Conservation (phyloP, 1,140 invertebrate genomes). For the Drosophila prosaltans region DNA sequence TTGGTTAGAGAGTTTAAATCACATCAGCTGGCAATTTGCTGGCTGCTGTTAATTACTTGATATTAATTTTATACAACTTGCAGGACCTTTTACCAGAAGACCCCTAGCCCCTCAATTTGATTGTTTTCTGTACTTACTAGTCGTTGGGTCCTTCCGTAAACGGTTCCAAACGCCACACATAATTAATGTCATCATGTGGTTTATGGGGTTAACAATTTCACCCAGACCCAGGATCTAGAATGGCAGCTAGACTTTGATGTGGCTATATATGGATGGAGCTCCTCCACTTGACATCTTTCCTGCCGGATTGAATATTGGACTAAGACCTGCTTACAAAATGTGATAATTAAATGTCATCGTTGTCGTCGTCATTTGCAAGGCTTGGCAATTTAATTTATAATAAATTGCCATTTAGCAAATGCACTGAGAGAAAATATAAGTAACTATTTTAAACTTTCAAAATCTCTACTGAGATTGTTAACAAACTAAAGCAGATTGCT, state of each 20-base stretch:
- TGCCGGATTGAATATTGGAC: conserved; percentile 27
- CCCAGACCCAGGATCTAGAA: neutral
- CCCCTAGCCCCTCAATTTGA: conserved; percentile 11
- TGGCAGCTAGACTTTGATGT: conserved; percentile 27
- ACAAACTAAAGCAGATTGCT: no score
- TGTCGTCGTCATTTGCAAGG: conserved; percentile 61
- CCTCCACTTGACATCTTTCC: neutral
- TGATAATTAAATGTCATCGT: conserved; percentile 73
- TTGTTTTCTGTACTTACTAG: conserved; percentile 30
- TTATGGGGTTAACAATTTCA: conserved; percentile 63
- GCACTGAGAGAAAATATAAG: conserved; percentile 26
- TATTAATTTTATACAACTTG: conserved; percentile 77
- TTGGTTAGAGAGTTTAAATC: conserved; percentile 54
- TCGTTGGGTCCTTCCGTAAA: conserved; percentile 31
- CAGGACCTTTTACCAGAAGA: neutral
- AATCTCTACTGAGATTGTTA: no score
- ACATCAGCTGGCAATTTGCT: conserved; percentile 44
- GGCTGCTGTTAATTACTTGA: conserved; percentile 75
- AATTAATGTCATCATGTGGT: conserved; percentile 80
- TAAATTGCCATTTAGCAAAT: conserved; percentile 56
- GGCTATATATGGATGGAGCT: neutral
- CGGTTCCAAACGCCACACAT: conserved; percentile 20
- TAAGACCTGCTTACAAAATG: conserved; percentile 60
- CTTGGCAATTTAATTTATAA: conserved; percentile 78
- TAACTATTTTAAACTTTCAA: neutral